Evolutionary conservation across 2,888 invertebrate genomes (phyloP).

Genomic region (Aporophyla nigra): DNA sequence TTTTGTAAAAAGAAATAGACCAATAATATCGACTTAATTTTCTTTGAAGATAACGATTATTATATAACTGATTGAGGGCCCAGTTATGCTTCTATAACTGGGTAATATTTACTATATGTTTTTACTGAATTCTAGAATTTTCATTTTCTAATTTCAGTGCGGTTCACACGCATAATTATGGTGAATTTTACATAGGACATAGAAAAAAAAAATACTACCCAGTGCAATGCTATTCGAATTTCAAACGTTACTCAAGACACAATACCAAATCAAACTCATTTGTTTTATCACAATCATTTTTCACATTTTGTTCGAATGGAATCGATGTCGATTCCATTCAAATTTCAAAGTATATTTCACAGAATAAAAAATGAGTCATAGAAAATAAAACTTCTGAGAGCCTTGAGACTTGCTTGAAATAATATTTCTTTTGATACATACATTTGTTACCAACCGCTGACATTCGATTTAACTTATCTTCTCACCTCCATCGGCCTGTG

Average conservation of each 20-base stretch:
- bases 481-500: neutral
- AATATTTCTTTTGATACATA: constrained; percentile 40
- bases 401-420: constrained; percentile 13
- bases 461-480: constrained; percentile 46
- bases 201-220: neutral
- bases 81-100: too few species aligned
- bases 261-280: neutral
- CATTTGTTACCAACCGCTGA: constrained; percentile 26
- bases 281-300: neutral
- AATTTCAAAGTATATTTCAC: neutral
- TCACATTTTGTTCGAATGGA: too few species aligned
- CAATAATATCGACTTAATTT: too few species aligned
- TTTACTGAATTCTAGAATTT: too few species aligned
- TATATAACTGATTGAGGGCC: too few species aligned
- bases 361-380: neutral
- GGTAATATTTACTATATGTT: too few species aligned
- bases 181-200: neutral
- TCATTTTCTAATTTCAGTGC: too few species aligned
- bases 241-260: neutral
- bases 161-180: too few species aligned
- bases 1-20: too few species aligned
- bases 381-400: neutral
- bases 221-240: neutral
- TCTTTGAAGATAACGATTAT: too few species aligned
- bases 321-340: neutral